Conservation (phyloP, 2,113 vertebrate species). For the Fukomys damarensis region DNA sequence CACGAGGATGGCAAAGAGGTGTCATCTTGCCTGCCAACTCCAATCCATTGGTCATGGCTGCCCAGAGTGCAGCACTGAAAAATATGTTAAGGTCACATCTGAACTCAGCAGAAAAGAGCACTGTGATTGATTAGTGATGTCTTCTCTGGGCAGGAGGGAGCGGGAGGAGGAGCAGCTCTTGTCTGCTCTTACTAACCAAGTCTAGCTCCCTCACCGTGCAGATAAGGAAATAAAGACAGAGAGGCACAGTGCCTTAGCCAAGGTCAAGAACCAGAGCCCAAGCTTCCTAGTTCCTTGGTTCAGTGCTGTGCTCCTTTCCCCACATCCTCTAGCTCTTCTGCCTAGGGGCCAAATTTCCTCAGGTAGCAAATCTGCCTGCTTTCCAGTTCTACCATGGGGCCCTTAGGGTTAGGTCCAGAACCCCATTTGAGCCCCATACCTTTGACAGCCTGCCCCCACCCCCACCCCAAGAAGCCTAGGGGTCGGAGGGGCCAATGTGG, state of each 20-base stretch:
- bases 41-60: constrained; percentile 60
- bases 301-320: background rate
- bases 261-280: constrained; percentile 24
- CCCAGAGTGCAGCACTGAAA: constrained; percentile 21
- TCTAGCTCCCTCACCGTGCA: background rate
- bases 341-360: constrained; percentile 5
- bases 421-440: background rate
- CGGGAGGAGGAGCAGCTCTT: background rate
- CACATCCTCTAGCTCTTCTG: background rate
- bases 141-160: constrained; percentile 25
- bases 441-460: background rate
- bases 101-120: constrained; percentile 74
- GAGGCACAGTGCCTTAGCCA: background rate
- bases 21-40: constrained; percentile 65
- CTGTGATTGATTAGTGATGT: constrained; percentile 64
- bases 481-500: background rate
- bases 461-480: constrained; percentile 5
- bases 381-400: background rate
- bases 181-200: background rate
- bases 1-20: constrained; percentile 37
- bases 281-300: background rate
- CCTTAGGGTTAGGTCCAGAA: background rate
- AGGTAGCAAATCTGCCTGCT: background rate
- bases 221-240: constrained; percentile 13
- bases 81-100: constrained; percentile 64